Percentiles rank a stretch among this genome's conserved stretches.
Conservation (phyloP, 2,797 vertebrate species). For the Lateolabrax maculatus region DNA sequence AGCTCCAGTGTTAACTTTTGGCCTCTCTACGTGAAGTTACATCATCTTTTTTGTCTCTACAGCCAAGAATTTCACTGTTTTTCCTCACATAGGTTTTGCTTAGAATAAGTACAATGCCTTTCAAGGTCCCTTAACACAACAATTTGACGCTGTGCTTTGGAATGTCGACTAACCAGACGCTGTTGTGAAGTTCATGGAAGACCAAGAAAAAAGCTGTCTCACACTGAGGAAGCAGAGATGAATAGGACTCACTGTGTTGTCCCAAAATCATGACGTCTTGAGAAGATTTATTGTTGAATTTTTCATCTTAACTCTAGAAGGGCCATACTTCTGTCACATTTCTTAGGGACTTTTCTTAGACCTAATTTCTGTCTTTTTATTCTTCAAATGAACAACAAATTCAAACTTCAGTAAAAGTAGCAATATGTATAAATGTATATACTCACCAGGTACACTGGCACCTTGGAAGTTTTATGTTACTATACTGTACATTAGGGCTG, state of each 20-base stretch:
- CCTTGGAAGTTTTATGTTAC: background rate
- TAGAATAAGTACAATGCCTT: slow-evolving; percentile 12
- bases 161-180: slow-evolving; percentile 54
- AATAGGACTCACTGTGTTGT: background rate
- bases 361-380: background rate
- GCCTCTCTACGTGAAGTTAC: slow-evolving; percentile 12
- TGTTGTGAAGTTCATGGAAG: slow-evolving; percentile 15
- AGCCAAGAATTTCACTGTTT: slow-evolving; percentile 34
- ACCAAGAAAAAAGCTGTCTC: background rate
- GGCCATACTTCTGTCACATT: background rate
- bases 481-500: background rate
- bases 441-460: background rate
- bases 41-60: background rate
- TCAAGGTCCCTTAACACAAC: slow-evolving; percentile 16
- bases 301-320: background rate
- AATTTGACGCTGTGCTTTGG: slow-evolving; percentile 43
- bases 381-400: background rate
- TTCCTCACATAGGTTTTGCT: slow-evolving; percentile 21
- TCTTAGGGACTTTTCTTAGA: background rate
- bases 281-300: slow-evolving; percentile 21
- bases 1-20: slow-evolving; percentile 23
- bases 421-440: background rate
- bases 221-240: background rate
- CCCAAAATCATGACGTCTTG: background rate
- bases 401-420: background rate